phyloP scores from a whole-genome alignment of 2,113 vertebrate species.

The Rhinolophus ferrumequinum region DNA sequence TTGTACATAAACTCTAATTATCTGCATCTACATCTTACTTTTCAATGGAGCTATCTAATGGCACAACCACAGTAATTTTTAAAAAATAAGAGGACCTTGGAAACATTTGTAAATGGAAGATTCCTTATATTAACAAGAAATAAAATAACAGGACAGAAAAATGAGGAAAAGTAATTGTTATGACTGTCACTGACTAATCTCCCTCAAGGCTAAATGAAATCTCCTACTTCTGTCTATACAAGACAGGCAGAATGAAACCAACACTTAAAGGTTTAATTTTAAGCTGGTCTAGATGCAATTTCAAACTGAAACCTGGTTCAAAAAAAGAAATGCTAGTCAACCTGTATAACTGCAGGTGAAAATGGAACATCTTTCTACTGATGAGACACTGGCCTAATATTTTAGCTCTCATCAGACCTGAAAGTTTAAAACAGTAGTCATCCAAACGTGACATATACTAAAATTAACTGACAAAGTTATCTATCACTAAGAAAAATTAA shows the following conservation, averaged over 20 bases:
- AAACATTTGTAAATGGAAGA: slow-evolving; percentile 12
- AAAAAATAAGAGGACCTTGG: background rate
- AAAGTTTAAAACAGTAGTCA: slow-evolving; percentile 52
- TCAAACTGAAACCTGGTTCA: background rate
- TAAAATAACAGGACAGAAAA: slow-evolving; percentile 34
- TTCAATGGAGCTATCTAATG: background rate
- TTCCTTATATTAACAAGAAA: slow-evolving; percentile 10
- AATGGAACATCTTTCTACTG: slow-evolving; percentile 23
- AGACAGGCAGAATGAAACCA: slow-evolving; percentile 24
- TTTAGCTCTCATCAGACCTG: background rate
- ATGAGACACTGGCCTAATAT: slow-evolving; percentile 29
- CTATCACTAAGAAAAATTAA: slow-evolving; percentile 29
- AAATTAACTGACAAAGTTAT: background rate
- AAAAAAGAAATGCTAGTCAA: background rate
- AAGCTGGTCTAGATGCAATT: background rate
- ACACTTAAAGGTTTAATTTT: background rate
- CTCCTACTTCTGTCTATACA: background rate
- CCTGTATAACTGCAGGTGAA: slow-evolving; percentile 9
- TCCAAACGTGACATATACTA: background rate
- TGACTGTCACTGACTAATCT: background rate
- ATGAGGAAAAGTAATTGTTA: slow-evolving; percentile 36
- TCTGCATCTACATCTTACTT: slow-evolving; percentile 39
- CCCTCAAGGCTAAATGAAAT: background rate
- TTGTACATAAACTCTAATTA: slow-evolving; percentile 15
- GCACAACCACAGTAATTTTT: background rate